Conservation (phyloP, 2,113 vertebrate species). For the Suncus etruscus region DNA sequence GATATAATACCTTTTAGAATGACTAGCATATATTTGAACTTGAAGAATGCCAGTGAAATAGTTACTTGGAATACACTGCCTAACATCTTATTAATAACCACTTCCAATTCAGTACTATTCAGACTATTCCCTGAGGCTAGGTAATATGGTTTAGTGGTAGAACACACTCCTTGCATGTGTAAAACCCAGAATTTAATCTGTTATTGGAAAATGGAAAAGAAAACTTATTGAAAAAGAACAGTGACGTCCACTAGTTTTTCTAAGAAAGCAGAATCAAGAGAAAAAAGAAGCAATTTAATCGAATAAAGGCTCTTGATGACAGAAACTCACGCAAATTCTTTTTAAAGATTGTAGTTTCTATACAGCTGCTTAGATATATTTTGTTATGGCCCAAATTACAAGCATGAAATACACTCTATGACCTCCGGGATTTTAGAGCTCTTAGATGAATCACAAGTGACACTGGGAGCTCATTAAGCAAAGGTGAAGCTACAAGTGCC, state of each 20-base stretch:
- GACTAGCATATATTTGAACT: neutral
- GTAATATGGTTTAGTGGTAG: too few species aligned
- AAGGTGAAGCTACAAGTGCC: slow-evolving; percentile 36
- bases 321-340: slow-evolving; percentile 31
- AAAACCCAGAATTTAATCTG: too few species aligned
- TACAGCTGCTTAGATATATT: slow-evolving; percentile 47
- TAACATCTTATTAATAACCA: slow-evolving; percentile 55
- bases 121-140: slow-evolving; percentile 33
- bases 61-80: slow-evolving; percentile 57
- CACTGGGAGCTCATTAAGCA: slow-evolving; percentile 63
- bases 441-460: slow-evolving; percentile 41
- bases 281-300: slow-evolving; percentile 29
- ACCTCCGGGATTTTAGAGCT: slow-evolving; percentile 22
- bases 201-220: neutral
- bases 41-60: slow-evolving; percentile 35
- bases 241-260: slow-evolving; percentile 19
- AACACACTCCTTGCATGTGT: too few species aligned
- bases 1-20: neutral
- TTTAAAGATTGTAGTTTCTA: slow-evolving; percentile 30
- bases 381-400: neutral
- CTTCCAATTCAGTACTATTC: neutral
- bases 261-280: slow-evolving; percentile 63
- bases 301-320: slow-evolving; percentile 54
- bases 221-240: neutral
- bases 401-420: slow-evolving; percentile 32